These are phyloP conservation scores for Tetragnatha versicolor DNA, from an alignment of 1,140 invertebrate species.

Conservation along the genomic window DNA sequence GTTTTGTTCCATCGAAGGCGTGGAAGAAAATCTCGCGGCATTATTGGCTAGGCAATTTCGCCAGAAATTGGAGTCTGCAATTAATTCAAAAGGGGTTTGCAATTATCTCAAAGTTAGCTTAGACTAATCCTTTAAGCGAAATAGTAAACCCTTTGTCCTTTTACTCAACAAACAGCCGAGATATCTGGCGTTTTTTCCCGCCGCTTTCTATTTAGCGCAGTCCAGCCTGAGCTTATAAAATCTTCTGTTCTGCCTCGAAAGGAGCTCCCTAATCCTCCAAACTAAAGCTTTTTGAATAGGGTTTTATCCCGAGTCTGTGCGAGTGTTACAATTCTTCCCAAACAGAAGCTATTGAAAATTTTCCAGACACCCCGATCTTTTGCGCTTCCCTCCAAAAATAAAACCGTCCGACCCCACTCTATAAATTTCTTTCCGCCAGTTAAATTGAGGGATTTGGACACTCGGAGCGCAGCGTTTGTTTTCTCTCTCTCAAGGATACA, in stretches of 20 bases:
- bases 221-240: constrained; percentile 49
- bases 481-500: constrained; percentile 22
- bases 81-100: constrained; percentile 54
- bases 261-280: constrained; percentile 46
- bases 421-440: constrained; percentile 21
- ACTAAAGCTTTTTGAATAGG: constrained; percentile 55
- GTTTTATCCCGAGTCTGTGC: constrained; percentile 46
- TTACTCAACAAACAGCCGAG: constrained; percentile 46
- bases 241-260: constrained; percentile 47
- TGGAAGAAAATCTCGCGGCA: constrained; percentile 37
- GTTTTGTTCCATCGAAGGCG: constrained; percentile 36
- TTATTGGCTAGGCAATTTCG: constrained; percentile 38
- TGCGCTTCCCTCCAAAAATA: not conserved
- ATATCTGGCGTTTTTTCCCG: constrained; percentile 42
- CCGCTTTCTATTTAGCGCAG: constrained; percentile 44
- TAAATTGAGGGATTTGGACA: constrained; percentile 35
- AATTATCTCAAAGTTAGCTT: constrained; percentile 55
- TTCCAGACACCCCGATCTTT: constrained; percentile 46
- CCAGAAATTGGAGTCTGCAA: constrained; percentile 50
- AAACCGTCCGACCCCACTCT: constrained; percentile 9
- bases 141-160: constrained; percentile 54
- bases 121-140: constrained; percentile 52
- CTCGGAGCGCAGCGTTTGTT: not conserved
- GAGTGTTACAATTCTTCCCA: constrained; percentile 6
- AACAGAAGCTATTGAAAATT: constrained; percentile 49